Evolutionary conservation across 2,113 vertebrate species (phyloP).

Genomic region (Edolisoma coerulescens): DNA sequence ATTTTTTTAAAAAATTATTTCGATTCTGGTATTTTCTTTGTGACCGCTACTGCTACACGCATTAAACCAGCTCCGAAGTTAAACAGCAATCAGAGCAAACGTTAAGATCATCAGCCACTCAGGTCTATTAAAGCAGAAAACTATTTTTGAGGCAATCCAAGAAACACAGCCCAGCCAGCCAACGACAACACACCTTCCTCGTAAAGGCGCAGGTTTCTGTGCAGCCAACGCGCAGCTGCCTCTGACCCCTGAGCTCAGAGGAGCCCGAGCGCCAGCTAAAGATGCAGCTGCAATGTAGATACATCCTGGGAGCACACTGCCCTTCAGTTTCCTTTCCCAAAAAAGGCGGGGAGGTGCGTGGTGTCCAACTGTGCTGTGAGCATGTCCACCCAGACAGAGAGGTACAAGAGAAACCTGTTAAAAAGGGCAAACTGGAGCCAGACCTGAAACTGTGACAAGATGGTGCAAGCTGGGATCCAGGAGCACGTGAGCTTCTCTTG

Average conservation of each 20-base stretch:
- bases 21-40: neutral
- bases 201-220: neutral
- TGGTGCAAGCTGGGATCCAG: neutral
- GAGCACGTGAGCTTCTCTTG: neutral
- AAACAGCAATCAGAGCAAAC: neutral
- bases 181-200: slow-evolving; percentile 29
- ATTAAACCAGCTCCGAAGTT: slow-evolving; percentile 1
- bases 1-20: neutral
- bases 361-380: neutral
- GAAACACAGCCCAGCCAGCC: slow-evolving; percentile 5
- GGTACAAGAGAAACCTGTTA: neutral
- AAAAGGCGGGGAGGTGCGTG: accelerated
- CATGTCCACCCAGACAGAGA: accelerated
- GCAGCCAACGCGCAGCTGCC: slow-evolving; percentile 9
- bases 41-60: neutral
- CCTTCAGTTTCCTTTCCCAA: neutral
- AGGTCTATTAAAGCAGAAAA: slow-evolving; percentile 38
- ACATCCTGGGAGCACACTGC: neutral
- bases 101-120: slow-evolving; percentile 5
- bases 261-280: neutral
- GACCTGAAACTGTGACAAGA: neutral
- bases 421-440: neutral
- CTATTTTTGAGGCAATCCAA: slow-evolving; percentile 41
- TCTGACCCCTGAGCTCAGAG: neutral
- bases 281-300: neutral